Evolutionary conservation across 2,797 vertebrate genomes (phyloP), one percentile per base, ranked within the genome.

Genomic region (Epinephelus awoara): DNA sequence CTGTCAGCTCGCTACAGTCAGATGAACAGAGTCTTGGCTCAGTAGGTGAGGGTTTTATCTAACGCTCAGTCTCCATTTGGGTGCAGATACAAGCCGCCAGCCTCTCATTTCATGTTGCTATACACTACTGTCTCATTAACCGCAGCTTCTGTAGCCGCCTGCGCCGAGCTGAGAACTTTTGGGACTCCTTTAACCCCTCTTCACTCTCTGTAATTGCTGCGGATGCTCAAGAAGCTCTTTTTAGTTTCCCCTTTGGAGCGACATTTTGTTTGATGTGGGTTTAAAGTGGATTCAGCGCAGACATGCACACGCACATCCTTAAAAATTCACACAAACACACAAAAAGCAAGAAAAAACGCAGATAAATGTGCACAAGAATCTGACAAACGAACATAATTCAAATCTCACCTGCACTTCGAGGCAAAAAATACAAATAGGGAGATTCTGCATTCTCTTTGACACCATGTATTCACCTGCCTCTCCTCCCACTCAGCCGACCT

Each of bases 401-500:
- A 75, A 79, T 83, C 47, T 80, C 55, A 85, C 70, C 84, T 85
- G 75, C 64, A 59, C 42, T 38, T 61, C 0, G 11, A 89, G 75
- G 76, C 58, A 83, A 77, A 88, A 84, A 51, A 89, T 80, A 81
- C 80, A 87, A 89, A 85, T n/a, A 85, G 49, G 69, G 83, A 83
- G 85, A 86, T 89, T 42, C 70, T 87, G 77, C 63, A 29, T 89
- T 90, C 80, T 83, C 82, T 90, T 77, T 92, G 90, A 89, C 87
- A 87, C 89, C 73, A 76, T 76, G 89, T 77, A 90, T 93, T 92
- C 92, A 92, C 93, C 92, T 92, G 93, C 83, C 84, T 89, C 72
- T 89, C 84, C 90, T 89, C 90, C 94, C 92, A 93, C 93, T 90
- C 89, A 56, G 67, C 92, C 92, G 63, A 89, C 95, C 93, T 88